A percentile compares a stretch with the other conserved stretches of the same genome.
Conservation (phyloP, 37 sponge, comb jelly and placozoan genomes). For the Oopsacas minuta region DNA sequence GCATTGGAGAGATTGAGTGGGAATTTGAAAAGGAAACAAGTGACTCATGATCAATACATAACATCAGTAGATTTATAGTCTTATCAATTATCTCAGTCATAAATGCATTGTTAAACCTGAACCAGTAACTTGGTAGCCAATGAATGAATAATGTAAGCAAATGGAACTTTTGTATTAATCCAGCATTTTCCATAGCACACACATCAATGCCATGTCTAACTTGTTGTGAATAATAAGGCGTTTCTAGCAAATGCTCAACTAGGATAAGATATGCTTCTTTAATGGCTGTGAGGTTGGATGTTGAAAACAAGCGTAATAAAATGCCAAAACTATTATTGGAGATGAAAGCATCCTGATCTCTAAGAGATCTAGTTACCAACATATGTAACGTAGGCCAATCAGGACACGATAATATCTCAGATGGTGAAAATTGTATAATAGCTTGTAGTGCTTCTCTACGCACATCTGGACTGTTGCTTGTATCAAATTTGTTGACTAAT, state of each 20-base stretch:
- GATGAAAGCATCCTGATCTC: not conserved
- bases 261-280: not conserved
- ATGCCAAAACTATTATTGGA: not conserved
- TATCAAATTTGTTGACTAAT: not conserved
- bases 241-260: not conserved
- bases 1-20: not conserved
- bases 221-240: not conserved
- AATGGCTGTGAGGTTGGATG: not conserved
- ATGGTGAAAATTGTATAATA: slow-evolving; percentile 4
- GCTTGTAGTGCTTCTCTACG: not conserved
- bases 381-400: slow-evolving; percentile 12
- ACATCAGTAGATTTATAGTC: not conserved
- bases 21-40: not conserved
- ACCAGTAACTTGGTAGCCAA: not conserved
- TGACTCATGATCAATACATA: not conserved
- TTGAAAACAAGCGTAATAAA: not conserved
- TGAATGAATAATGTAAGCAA: not conserved
- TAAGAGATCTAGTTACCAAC: slow-evolving; percentile 9
- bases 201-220: not conserved
- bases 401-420: slow-evolving; percentile 16
- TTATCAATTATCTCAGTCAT: slow-evolving; percentile 4
- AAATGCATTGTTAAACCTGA: not conserved
- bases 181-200: not conserved
- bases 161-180: not conserved
- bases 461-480: not conserved